Evolutionary conservation across 2,888 invertebrate species (phyloP).

Genomic region (Aplocera efformata): DNA sequence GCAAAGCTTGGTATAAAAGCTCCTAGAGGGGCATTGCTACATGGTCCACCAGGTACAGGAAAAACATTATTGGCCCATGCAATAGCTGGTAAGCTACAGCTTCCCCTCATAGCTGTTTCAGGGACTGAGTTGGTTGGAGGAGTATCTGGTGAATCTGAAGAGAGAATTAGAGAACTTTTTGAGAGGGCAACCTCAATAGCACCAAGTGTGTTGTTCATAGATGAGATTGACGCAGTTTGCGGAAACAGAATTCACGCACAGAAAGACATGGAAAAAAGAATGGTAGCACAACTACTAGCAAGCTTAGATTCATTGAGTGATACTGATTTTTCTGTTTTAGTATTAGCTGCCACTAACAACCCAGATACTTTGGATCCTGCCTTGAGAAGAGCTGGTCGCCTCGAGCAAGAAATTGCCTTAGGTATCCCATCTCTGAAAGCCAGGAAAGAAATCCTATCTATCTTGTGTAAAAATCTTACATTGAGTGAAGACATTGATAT

Average conservation of each 20-base stretch:
- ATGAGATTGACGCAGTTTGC: constrained; percentile 98
- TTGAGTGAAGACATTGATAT: constrained; percentile 86
- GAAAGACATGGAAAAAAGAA: constrained; percentile 97
- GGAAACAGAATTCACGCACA: constrained; percentile 94
- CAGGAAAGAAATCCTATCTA: constrained; percentile 87
- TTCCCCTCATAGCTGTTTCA: constrained; percentile 92
- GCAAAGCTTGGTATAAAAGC: constrained; percentile 90
- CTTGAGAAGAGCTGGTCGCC: constrained; percentile 93
- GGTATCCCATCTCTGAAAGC: constrained; percentile 95
- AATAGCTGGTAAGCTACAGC: constrained; percentile 90
- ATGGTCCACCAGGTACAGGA: constrained; percentile 98
- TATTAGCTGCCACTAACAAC: constrained; percentile 97
- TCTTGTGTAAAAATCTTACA: constrained; percentile 85
- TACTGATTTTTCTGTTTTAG: constrained; percentile 83
- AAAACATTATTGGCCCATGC: constrained; percentile 91
- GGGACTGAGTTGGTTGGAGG: constrained; percentile 97
- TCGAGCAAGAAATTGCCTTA: constrained; percentile 95
- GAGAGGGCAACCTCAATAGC: constrained; percentile 87
- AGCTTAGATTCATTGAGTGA: constrained; percentile 89
- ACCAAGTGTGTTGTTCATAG: constrained; percentile 94
- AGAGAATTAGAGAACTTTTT: constrained; percentile 94
- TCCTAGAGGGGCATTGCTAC: constrained; percentile 93
- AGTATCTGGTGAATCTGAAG: constrained; percentile 97
- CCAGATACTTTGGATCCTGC: constrained; percentile 96
- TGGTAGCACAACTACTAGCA: constrained; percentile 94